Percentiles rank a stretch among this genome's conserved stretches.
These are phyloP conservation scores for Drosophila tsacasi DNA, from an alignment of 1,140 invertebrate genomes.

Conservation along the genomic window DNA sequence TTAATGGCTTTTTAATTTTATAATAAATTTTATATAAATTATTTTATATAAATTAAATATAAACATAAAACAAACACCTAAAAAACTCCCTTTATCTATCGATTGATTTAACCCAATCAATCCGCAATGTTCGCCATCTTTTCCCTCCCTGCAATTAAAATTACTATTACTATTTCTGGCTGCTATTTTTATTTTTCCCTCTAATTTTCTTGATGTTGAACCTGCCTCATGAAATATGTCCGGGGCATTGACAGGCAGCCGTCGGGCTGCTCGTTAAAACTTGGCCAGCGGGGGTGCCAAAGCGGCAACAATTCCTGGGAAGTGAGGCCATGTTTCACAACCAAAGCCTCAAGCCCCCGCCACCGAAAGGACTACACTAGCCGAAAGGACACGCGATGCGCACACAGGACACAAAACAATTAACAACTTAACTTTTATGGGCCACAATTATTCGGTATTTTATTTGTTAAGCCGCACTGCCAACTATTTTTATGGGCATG, in stretches of 20 bases:
- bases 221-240: conserved; percentile 62
- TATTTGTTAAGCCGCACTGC: conserved; percentile 62
- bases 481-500: conserved; percentile 65
- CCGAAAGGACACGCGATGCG: conserved; percentile 60
- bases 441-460: conserved; percentile 79
- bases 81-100: background rate
- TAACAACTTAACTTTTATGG: conserved; percentile 82
- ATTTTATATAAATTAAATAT: too few relatives aligned
- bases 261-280: conserved; percentile 59
- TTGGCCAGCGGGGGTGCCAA: conserved; percentile 43
- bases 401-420: conserved; percentile 58
- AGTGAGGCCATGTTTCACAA: conserved; percentile 41
- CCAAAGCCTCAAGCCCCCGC: background rate
- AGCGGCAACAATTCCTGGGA: conserved; percentile 42
- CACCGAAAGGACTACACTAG: conserved; percentile 14
- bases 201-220: conserved; percentile 11
- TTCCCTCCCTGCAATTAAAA: background rate
- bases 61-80: background rate
- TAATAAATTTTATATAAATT: too few relatives aligned
- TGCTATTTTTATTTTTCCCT: conserved; percentile 2
- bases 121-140: background rate
- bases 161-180: conserved; percentile 4
- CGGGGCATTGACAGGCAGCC: conserved; percentile 63
- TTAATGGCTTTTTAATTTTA: too few relatives aligned
- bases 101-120: background rate